Percentiles rank a stretch among this genome's conserved stretches.
These are phyloP conservation scores for Caenorhabditis angaria DNA, from an alignment of 2,888 invertebrate species.

Conservation along the genomic window DNA sequence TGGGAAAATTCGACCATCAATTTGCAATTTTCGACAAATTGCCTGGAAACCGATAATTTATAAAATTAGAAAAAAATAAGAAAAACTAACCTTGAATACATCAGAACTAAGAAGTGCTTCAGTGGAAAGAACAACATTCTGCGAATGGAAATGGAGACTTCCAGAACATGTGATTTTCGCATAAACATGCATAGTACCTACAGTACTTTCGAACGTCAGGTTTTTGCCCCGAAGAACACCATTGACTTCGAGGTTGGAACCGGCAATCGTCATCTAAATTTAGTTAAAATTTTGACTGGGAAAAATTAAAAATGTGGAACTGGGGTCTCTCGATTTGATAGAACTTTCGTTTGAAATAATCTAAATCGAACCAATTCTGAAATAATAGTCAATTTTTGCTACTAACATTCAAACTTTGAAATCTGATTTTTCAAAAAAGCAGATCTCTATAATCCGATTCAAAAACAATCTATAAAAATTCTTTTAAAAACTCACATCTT, in stretches of 20 bases:
- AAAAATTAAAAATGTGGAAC: too few species aligned
- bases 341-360: too few species aligned
- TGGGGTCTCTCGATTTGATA: too few species aligned
- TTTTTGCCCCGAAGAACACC: constrained; percentile 50
- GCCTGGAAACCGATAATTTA: constrained; percentile 16
- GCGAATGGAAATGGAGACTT: constrained; percentile 43
- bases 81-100: constrained; percentile 35
- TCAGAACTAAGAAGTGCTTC: constrained; percentile 49
- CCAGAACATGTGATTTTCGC: constrained; percentile 43
- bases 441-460: neutral
- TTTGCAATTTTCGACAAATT: constrained; percentile 48
- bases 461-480: neutral
- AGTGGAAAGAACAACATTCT: constrained; percentile 54
- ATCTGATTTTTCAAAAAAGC: neutral
- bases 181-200: constrained; percentile 57
- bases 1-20: constrained; percentile 56
- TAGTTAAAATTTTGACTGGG: too few species aligned
- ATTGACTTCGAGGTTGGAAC: constrained; percentile 55
- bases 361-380: too few species aligned
- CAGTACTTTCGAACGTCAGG: constrained; percentile 53
- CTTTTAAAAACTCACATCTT: constrained; percentile 28
- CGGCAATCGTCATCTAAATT: constrained; percentile 51
- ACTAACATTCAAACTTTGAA: too few species aligned
- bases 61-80: neutral
- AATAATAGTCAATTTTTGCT: too few species aligned